These are phyloP conservation scores for Cervus canadensis DNA, from an alignment of 2,113 vertebrate species.

Conservation along the genomic window DNA sequence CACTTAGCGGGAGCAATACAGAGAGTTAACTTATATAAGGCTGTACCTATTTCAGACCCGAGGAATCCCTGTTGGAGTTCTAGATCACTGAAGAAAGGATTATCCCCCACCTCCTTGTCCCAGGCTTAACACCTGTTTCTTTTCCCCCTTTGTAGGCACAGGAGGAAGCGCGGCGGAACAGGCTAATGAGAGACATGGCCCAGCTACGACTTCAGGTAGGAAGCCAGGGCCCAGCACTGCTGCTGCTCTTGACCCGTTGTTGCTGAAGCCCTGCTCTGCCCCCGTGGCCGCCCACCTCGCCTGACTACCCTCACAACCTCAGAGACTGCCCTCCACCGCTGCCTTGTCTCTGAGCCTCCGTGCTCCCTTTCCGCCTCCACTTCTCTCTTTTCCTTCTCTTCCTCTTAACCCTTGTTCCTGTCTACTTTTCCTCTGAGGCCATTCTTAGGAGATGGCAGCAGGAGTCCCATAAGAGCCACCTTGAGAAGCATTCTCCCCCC, in stretches of 20 bases:
- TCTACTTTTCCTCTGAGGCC: too few relatives aligned
- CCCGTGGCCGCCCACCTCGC: fast-evolving
- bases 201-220: conserved; percentile 95
- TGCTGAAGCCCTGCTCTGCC: not conserved
- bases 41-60: not conserved
- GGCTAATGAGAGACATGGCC: conserved; percentile 98
- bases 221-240: fast-evolving
- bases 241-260: not conserved
- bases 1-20: not conserved
- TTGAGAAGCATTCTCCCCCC: fast-evolving
- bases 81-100: not conserved
- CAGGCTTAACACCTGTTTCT: not conserved
- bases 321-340: not conserved
- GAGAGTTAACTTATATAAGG: not conserved
- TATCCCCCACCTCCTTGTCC: fast-evolving
- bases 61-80: not conserved
- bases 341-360: fast-evolving
- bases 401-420: not conserved
- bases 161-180: conserved; percentile 94
- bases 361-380: not conserved
- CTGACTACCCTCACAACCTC: not conserved
- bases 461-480: not conserved
- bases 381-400: not conserved
- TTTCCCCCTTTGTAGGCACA: conserved; percentile 85
- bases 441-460: not conserved